Base-by-base conservation (phyloP, 2,888 invertebrate species). In the Leucophora obtusa region DNA sequence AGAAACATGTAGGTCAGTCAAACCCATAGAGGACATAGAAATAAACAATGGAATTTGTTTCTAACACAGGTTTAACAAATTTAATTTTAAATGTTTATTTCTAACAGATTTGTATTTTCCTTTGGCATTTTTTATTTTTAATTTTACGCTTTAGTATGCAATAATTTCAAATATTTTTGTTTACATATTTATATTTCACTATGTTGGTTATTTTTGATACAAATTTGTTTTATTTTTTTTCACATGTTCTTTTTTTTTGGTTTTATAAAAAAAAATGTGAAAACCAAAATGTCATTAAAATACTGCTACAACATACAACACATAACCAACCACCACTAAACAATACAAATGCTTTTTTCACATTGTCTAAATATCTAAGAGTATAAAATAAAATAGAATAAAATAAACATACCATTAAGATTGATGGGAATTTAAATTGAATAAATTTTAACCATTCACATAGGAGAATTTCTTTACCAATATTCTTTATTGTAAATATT, bases 391-490 rank as follows among this genome's bases (percentile, higher is more conserved):
- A 73, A 66, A 73, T 65, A 35, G 58, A 50, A 72, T 65, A 60
- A 17, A 50, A 56, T 47, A 8, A 24, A 66, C 77, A 69, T 63
- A 43, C 69, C 59, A 70, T 65, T 53, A 74, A 74, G 79, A 79
- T 79, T 79, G 79, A 79, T 79, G 69, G 73, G 79, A 79, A 79
- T 73, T 79, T 73, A 79, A 79, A 79, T 79, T 79, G 65, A 74
- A 79, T 69, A 73, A 51, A 63, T 43, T 53, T 50, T 28, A 15
- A 35, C 4, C 8, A 60, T 15, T 17, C 17, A 43, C 59, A 70
- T 38, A 11, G 28, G 5, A n/a, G n/a, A n/a, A n/a, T n/a, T n/a
- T n/a, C n/a, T n/a, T n/a, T n/a, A n/a, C n/a, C n/a, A n/a, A n/a
- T n/a, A n/a, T n/a, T n/a, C n/a, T n/a, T n/a, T n/a, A n/a, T n/a